Evolutionary conservation across 2,888 invertebrate species (phyloP).

Genomic region (Lepidochitona cinerea): DNA sequence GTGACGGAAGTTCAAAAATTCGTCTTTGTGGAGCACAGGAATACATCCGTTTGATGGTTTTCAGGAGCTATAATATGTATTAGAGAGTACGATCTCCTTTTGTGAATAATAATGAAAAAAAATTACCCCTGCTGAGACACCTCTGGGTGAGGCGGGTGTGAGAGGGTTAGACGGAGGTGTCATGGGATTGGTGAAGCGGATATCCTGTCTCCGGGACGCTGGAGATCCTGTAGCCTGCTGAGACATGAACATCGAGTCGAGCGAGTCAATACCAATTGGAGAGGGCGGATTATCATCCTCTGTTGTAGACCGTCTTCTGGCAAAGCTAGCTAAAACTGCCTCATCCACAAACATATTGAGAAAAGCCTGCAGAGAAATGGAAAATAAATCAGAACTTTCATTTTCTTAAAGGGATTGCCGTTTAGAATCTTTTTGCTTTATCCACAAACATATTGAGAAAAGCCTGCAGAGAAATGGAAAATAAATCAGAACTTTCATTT

Average conservation of each 20-base stretch:
- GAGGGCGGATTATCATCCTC: constrained; percentile 98
- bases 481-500: too few relatives aligned
- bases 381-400: too few relatives aligned
- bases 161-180: constrained; percentile 90
- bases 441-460: constrained; percentile 95
- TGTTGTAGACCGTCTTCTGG: constrained; percentile 84
- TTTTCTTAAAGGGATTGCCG: too few relatives aligned
- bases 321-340: constrained; percentile 79
- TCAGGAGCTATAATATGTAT: too few relatives aligned
- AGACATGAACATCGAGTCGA: constrained; percentile 76
- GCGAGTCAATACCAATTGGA: constrained; percentile 81
- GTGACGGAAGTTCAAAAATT: too few relatives aligned
- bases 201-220: constrained; percentile 76
- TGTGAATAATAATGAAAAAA: too few relatives aligned
- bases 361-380: constrained; percentile 78
- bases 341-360: constrained; percentile 95
- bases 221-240: constrained; percentile 46
- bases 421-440: too few relatives aligned
- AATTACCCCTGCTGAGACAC: constrained; percentile 51
- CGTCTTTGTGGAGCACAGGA: too few relatives aligned
- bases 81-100: too few relatives aligned
- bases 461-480: constrained; percentile 74
- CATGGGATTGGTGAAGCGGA: constrained; percentile 84
- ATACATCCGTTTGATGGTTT: too few relatives aligned
- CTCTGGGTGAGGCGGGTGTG: constrained; percentile 85